phyloP scores from a whole-genome alignment of 1,140 invertebrate species.

The Ips nitidus region DNA sequence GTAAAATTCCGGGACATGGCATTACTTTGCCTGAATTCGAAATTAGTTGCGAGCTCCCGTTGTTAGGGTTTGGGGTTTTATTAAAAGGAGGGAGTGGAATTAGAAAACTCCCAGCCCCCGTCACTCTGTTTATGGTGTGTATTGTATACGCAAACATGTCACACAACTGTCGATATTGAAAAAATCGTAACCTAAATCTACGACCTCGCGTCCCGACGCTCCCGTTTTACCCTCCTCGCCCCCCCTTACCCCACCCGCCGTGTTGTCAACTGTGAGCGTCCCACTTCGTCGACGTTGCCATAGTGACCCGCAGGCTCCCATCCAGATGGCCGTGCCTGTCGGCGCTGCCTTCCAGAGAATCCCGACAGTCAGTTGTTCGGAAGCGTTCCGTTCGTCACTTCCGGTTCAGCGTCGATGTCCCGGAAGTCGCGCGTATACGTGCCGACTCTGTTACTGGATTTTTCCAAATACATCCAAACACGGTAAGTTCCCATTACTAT shows the following conservation, averaged over 20 bases:
- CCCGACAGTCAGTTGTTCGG: conserved; percentile 34
- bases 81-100: not conserved
- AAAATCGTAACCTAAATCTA: conserved; percentile 29
- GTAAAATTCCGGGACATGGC: no score
- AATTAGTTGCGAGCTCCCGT: conserved; percentile 17
- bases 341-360: conserved; percentile 21
- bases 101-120: conserved; percentile 1
- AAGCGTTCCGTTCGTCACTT: conserved; percentile 23
- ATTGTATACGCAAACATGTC: not conserved
- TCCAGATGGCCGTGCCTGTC: conserved; percentile 30
- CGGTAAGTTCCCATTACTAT: not conserved
- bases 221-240: not conserved
- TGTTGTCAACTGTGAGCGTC: conserved; percentile 36
- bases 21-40: not conserved
- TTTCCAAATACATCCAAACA: not conserved
- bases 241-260: conserved; percentile 1
- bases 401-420: conserved; percentile 13
- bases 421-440: not conserved
- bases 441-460: not conserved
- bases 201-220: not conserved
- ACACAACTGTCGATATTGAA: not conserved
- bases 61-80: conserved; percentile 6
- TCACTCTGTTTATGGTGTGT: not conserved
- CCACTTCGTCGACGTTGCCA: conserved; percentile 30
- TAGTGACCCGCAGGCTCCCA: conserved; percentile 28